Evolutionary conservation across 2,113 vertebrate genomes (phyloP).

Genomic region (Puffinus mauretanicus): DNA sequence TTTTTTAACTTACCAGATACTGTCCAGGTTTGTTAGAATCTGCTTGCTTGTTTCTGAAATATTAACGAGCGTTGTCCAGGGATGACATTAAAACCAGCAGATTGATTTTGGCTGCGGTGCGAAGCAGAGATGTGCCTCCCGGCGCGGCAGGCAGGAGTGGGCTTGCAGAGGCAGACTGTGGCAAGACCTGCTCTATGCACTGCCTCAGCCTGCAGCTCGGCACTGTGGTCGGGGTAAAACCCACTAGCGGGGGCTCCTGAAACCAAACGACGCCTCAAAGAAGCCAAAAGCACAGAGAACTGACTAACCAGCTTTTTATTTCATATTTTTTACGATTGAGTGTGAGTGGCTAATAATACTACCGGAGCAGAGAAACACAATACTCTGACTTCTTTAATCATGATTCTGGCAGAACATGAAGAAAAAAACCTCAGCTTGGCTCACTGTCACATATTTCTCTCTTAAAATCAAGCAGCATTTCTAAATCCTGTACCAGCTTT

Average conservation of each 20-base stretch:
- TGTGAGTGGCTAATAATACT: not conserved
- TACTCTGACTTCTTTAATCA: not conserved
- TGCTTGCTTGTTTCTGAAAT: not conserved
- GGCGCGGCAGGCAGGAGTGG: not conserved
- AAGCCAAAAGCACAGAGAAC: not conserved
- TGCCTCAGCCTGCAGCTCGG: not conserved
- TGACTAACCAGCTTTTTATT: not conserved
- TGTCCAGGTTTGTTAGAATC: not conserved
- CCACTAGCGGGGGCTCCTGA: not conserved
- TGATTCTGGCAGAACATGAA: not conserved
- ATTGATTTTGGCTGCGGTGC: not conserved
- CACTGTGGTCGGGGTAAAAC: not conserved
- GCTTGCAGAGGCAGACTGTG: not conserved
- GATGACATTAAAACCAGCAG: not conserved
- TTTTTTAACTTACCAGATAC: not conserved
- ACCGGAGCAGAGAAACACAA: not conserved
- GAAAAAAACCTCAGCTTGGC: not conserved
- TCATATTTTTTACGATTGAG: not conserved
- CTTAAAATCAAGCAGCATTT: not conserved
- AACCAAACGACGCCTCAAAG: not conserved
- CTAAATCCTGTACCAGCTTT: not conserved
- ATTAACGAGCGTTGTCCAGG: not conserved
- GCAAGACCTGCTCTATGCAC: not conserved
- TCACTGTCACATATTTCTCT: not conserved
- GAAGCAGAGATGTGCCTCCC: not conserved